A percentile compares a stretch with the other conserved stretches of the same genome.
Conservation (phyloP, 1,140 invertebrate species). For the Batillaria attramentaria region DNA sequence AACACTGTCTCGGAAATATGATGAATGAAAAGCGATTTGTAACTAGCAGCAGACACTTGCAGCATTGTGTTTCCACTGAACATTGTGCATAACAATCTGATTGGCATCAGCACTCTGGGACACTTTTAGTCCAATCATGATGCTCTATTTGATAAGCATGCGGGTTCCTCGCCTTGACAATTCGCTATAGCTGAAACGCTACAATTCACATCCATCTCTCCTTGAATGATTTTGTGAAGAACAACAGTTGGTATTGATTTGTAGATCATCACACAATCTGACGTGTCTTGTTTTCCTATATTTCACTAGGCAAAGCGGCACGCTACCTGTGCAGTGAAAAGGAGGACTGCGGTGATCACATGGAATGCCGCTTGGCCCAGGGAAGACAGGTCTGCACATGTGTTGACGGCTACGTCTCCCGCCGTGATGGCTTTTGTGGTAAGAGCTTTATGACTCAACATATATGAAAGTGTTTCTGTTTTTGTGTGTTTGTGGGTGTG, state of each 20-base stretch:
- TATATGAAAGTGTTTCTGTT: neutral
- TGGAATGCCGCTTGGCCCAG: neutral
- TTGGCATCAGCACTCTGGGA: too few relatives aligned
- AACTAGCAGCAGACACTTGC: too few relatives aligned
- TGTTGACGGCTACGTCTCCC: neutral
- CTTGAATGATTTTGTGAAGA: neutral
- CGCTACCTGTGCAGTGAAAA: neutral
- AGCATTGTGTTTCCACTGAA: too few relatives aligned
- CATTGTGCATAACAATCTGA: too few relatives aligned
- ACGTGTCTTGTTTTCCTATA: too few relatives aligned
- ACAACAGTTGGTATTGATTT: neutral
- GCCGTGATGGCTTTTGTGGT: neutral
- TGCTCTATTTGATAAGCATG: neutral
- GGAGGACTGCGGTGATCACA: neutral
- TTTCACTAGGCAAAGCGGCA: neutral
- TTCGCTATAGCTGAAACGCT: neutral
- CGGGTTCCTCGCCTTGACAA: neutral
- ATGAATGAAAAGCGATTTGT: too few relatives aligned
- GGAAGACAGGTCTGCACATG: neutral
- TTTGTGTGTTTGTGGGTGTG: slow-evolving; percentile 6
- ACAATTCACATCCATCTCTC: neutral
- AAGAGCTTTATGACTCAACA: neutral
- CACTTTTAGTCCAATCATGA: neutral
- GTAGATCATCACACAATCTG: too few relatives aligned
- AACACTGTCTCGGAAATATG: too few relatives aligned